These are phyloP conservation scores for Parazoanthus darwini DNA, from an alignment of 92 coral and sea anemone genomes.

Conservation along the genomic window DNA sequence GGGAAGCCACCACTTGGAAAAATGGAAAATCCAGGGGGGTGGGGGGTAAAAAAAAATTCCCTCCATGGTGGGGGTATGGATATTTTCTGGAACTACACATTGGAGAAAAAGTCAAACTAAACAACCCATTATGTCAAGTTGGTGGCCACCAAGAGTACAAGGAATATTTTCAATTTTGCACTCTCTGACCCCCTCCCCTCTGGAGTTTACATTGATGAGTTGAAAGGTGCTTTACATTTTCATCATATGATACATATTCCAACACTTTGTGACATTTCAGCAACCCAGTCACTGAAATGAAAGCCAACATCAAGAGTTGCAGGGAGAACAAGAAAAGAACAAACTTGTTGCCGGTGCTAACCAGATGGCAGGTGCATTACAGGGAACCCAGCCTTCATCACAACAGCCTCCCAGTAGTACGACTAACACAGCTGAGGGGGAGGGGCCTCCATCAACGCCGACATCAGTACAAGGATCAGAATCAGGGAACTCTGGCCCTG, in stretches of 20 bases:
- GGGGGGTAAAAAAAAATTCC: too few species aligned
- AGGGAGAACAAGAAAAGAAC: constrained; percentile 21
- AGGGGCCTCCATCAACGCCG: neutral
- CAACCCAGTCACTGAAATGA: constrained; percentile 22
- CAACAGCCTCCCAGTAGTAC: constrained; percentile 17
- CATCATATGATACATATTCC: neutral
- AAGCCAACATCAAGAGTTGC: constrained; percentile 22
- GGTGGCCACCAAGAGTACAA: too few species aligned
- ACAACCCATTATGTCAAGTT: too few species aligned
- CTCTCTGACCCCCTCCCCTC: too few species aligned
- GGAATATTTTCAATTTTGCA: too few species aligned
- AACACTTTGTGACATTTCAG: neutral
- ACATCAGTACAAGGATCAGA: constrained; percentile 5
- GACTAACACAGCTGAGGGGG: neutral
- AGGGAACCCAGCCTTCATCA: constrained; percentile 9
- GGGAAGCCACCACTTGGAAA: too few species aligned
- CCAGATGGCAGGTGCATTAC: neutral
- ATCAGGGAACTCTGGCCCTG: constrained; percentile 12
- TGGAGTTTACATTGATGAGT: too few species aligned
- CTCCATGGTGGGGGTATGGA: too few species aligned
- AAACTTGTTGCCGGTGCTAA: neutral
- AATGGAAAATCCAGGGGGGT: too few species aligned
- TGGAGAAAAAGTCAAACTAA: too few species aligned
- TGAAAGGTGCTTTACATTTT: neutral
- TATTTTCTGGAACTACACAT: too few species aligned